These are phyloP conservation scores for Xestoiulus laeticollis DNA, from an alignment of 2,888 invertebrate species.

Conservation along the genomic window DNA sequence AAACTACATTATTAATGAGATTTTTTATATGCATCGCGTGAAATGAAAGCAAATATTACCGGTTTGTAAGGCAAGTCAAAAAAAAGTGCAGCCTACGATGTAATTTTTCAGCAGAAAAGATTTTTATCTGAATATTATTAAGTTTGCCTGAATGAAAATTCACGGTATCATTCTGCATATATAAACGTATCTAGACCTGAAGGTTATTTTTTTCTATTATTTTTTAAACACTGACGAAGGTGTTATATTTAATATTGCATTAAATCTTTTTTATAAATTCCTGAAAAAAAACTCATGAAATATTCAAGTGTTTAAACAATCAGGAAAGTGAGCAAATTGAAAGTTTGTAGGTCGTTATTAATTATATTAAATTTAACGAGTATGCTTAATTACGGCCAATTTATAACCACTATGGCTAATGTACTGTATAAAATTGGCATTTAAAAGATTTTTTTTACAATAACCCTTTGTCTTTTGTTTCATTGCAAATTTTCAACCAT, in stretches of 20 bases:
- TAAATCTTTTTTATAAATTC: neutral
- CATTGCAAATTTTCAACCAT: neutral
- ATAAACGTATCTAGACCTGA: neutral
- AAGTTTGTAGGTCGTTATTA: too few relatives aligned
- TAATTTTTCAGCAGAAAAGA: neutral
- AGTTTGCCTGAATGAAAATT: neutral
- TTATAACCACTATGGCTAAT: neutral
- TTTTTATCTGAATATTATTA: conserved; percentile 23
- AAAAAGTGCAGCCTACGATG: neutral
- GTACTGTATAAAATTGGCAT: too few relatives aligned
- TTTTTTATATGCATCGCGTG: neutral
- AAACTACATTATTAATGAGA: conserved; percentile 30
- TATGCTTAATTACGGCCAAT: neutral
- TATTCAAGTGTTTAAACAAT: neutral
- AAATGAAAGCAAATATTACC: conserved; percentile 24
- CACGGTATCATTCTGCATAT: neutral
- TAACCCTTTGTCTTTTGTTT: neutral
- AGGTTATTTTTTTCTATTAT: neutral
- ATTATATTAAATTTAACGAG: neutral
- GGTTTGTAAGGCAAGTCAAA: neutral
- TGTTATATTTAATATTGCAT: neutral
- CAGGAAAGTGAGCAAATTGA: too few relatives aligned
- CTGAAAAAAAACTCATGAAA: neutral
- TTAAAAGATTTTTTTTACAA: too few relatives aligned
- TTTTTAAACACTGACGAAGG: neutral